Conservation (phyloP, 2,113 vertebrate genomes). For the Xyrauchen texanus region DNA sequence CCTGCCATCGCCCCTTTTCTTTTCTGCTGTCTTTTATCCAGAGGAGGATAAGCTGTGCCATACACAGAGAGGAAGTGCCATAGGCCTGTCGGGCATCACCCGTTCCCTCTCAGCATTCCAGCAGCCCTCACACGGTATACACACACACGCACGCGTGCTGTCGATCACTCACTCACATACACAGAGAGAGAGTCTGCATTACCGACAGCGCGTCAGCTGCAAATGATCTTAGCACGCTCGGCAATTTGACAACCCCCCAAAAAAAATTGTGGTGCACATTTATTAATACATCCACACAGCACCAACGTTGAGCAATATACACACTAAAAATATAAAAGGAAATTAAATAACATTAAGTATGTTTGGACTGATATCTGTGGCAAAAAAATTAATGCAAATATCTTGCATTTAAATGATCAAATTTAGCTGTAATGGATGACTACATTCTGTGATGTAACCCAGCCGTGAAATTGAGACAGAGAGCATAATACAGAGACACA, state of each 20-base stretch:
- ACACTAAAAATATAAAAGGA: no score
- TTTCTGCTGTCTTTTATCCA: constrained; percentile 67
- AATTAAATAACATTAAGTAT: no score
- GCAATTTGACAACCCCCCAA: neutral
- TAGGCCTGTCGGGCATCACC: constrained; percentile 68
- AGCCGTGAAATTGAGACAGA: neutral
- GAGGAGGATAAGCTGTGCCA: constrained; percentile 75
- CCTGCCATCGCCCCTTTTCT: no score
- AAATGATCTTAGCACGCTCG: constrained; percentile 9
- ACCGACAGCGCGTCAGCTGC: constrained; percentile 13
- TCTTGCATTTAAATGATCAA: no score
- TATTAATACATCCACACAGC: no score
- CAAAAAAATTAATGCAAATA: no score
- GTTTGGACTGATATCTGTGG: no score
- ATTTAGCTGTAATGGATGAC: no score
- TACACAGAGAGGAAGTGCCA: constrained; percentile 79
- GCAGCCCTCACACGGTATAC: constrained; percentile 36
- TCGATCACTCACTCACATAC: constrained; percentile 27
- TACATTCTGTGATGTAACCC: no score
- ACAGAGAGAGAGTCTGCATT: neutral
- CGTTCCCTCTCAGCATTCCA: constrained; percentile 68
- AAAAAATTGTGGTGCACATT: no score
- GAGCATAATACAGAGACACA: constrained; percentile 30
- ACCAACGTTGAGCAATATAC: no score
- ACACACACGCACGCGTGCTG: constrained; percentile 27